phyloP scores from a whole-genome alignment of 2,888 invertebrate genomes.

The Ectemnius continuus region DNA sequence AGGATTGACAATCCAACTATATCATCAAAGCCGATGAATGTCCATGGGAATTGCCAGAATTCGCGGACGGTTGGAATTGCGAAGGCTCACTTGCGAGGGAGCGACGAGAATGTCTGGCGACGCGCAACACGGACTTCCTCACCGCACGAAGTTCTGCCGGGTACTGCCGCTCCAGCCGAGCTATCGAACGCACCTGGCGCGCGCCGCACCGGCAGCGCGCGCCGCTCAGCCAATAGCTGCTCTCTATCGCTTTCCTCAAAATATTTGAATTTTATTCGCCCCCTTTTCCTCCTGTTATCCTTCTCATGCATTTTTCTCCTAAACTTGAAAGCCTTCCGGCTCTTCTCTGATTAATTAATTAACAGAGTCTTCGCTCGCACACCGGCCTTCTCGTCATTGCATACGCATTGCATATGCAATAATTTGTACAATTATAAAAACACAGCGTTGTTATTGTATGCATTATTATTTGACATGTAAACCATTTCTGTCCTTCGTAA shows the following conservation, averaged over 20 bases:
- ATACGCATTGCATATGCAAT: no score
- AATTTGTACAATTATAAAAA: no score
- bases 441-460: no score
- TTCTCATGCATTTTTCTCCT: slow-evolving; percentile 3
- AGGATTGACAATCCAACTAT: background rate
- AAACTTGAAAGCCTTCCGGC: background rate
- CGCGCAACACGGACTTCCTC: slow-evolving; percentile 62
- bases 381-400: no score
- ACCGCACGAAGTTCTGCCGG: slow-evolving; percentile 75
- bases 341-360: background rate
- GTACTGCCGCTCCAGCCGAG: slow-evolving; percentile 72
- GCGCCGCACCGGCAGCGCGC: slow-evolving; percentile 61
- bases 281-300: no score
- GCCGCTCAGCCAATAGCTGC: slow-evolving; percentile 43
- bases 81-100: slow-evolving; percentile 41
- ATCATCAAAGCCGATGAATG: background rate
- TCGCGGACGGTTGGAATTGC: background rate
- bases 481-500: no score
- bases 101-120: slow-evolving; percentile 36
- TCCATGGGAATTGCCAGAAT: background rate
- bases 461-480: no score
- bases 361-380: no score
- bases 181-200: slow-evolving; percentile 75
- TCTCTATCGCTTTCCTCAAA: slow-evolving; percentile 19
- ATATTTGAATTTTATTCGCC: no score